Conservation (phyloP, 2,888 invertebrate genomes). For the Gari tellinella region DNA sequence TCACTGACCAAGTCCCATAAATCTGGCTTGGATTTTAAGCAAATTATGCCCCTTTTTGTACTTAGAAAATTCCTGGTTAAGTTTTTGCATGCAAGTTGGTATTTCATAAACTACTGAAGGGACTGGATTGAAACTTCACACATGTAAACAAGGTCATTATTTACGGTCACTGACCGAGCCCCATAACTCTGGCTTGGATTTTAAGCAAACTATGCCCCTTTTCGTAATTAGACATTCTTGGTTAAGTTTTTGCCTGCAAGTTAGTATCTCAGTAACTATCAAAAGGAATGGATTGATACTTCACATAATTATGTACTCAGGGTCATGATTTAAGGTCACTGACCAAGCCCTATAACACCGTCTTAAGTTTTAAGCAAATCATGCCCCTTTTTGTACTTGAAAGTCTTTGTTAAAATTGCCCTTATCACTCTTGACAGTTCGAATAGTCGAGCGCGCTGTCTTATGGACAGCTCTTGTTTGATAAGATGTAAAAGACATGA, state of each 20-base stretch:
- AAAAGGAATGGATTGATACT: slow-evolving; percentile 2
- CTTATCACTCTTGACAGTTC: no score
- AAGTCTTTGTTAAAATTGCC: no score
- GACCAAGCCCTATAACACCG: no score
- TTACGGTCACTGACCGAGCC: slow-evolving; percentile 2
- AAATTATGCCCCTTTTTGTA: background rate
- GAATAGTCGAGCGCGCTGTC: no score
- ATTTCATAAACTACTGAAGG: background rate
- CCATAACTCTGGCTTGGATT: slow-evolving; percentile 8
- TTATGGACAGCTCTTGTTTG: no score
- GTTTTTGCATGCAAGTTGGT: background rate
- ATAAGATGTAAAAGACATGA: no score
- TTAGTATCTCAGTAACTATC: background rate
- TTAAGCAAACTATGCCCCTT: background rate
- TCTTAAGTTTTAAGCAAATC: no score
- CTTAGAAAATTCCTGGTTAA: slow-evolving; percentile 5
- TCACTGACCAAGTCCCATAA: slow-evolving; percentile 13
- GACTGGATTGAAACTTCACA: slow-evolving; percentile 9
- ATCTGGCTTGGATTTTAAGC: background rate
- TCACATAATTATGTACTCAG: slow-evolving; percentile 1
- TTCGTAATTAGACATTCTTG: slow-evolving; percentile 7
- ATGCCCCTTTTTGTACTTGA: no score
- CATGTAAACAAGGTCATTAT: slow-evolving; percentile 10
- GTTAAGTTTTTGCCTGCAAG: background rate
- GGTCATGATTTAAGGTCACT: slow-evolving; percentile 1